phyloP scores from a whole-genome alignment of 2,888 invertebrate species.

The Oligia fasciuncula region DNA sequence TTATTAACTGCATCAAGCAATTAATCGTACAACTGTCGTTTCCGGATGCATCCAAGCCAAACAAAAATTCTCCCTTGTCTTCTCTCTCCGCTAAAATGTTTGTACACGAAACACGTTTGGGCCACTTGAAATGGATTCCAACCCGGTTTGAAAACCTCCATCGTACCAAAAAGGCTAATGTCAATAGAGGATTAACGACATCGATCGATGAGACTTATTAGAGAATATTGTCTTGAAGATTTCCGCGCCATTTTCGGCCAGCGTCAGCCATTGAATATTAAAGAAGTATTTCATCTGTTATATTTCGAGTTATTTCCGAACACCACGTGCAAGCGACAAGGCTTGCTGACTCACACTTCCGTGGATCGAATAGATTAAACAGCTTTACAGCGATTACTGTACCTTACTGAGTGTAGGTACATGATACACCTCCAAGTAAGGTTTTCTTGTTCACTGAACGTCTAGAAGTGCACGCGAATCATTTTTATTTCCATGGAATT shows the following conservation, averaged over 20 bases:
- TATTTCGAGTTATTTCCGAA: slow-evolving; percentile 44
- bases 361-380: slow-evolving; percentile 53
- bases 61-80: slow-evolving; percentile 62
- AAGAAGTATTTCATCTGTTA: slow-evolving; percentile 17
- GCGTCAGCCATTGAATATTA: background rate
- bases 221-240: background rate
- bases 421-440: slow-evolving; percentile 13
- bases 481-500: slow-evolving; percentile 4
- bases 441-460: slow-evolving; percentile 44
- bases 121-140: slow-evolving; percentile 32
- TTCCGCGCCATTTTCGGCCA: slow-evolving; percentile 20
- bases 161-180: slow-evolving; percentile 37
- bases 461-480: slow-evolving; percentile 26
- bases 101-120: slow-evolving; percentile 58
- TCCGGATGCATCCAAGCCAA: slow-evolving; percentile 58
- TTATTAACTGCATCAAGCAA: slow-evolving; percentile 32
- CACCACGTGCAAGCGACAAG: slow-evolving; percentile 43
- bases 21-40: slow-evolving; percentile 54
- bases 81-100: slow-evolving; percentile 63
- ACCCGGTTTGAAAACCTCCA: slow-evolving; percentile 51
- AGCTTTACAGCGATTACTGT: slow-evolving; percentile 29
- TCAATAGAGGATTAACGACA: slow-evolving; percentile 38
- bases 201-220: background rate
- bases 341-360: slow-evolving; percentile 57
- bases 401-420: slow-evolving; percentile 21